Conservation (phyloP, 2,113 vertebrate genomes). For the Psilopsiagon aurifrons region DNA sequence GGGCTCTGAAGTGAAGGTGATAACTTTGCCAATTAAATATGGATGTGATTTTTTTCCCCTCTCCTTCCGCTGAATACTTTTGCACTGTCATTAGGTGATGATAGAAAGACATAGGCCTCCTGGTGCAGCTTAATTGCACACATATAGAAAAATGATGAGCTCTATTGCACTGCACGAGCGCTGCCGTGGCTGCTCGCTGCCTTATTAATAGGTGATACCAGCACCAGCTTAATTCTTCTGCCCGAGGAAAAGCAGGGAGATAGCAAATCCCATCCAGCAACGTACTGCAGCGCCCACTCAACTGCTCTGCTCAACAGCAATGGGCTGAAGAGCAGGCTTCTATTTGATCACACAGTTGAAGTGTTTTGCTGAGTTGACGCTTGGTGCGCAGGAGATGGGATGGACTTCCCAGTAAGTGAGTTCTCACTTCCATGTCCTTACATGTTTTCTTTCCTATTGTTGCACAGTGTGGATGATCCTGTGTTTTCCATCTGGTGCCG, state of each 20-base stretch:
- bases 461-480: neutral
- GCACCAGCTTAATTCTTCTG: constrained; percentile 32
- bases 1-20: constrained; percentile 61
- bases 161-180: neutral
- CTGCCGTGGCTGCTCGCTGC: constrained; percentile 61
- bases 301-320: neutral
- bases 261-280: neutral
- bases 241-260: constrained; percentile 50
- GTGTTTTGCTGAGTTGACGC: neutral
- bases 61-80: constrained; percentile 7
- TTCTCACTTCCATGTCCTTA: neutral
- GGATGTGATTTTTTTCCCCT: neutral
- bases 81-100: constrained; percentile 61
- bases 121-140: constrained; percentile 72
- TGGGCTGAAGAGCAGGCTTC: neutral
- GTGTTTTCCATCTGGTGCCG: neutral
- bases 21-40: constrained; percentile 70
- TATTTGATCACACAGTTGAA: neutral
- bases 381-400: neutral
- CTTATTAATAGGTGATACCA: constrained; percentile 48
- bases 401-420: constrained; percentile 20
- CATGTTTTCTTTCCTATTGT: neutral
- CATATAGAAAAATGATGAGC: constrained; percentile 69
- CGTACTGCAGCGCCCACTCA: neutral
- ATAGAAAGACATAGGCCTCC: constrained; percentile 68